phyloP scores from a whole-genome alignment of 1,140 invertebrate genomes.

The Saxidomus purpurata region DNA sequence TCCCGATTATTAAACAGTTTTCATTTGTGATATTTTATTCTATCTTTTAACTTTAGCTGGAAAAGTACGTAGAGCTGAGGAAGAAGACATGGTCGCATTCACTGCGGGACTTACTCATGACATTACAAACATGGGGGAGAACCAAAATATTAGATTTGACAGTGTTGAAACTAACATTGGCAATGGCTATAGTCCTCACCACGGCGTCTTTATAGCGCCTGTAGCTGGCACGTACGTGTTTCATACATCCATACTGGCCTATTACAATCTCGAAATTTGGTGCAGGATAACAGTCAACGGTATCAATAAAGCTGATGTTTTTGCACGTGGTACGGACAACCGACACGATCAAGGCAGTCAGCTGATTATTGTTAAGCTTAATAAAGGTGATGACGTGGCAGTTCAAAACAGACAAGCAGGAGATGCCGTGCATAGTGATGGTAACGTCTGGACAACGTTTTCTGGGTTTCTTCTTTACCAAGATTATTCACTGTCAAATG shows the following conservation, averaged over 20 bases:
- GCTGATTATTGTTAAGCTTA: background rate
- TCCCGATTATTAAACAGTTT: too few species aligned
- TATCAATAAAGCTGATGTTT: background rate
- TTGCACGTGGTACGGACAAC: background rate
- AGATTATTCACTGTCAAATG: too few species aligned
- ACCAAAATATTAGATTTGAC: slow-evolving; percentile 1
- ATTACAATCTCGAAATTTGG: background rate
- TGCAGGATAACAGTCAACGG: background rate
- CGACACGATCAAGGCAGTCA: background rate
- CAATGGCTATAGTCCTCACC: slow-evolving; percentile 3
- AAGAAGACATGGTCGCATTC: too few species aligned
- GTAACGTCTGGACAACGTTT: background rate
- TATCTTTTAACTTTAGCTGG: too few species aligned
- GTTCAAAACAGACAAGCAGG: background rate
- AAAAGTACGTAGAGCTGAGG: too few species aligned
- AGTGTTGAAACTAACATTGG: slow-evolving; percentile 19
- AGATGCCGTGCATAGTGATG: background rate
- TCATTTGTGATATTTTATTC: too few species aligned
- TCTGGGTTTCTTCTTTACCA: background rate
- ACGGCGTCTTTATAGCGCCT: too few species aligned
- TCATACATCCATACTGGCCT: too few species aligned
- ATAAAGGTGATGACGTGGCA: background rate
- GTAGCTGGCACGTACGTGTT: too few species aligned
- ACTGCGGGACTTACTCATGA: background rate
- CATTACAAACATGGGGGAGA: background rate